Evolutionary conservation across 2,113 vertebrate species (phyloP), one percentile per base, ranked within the genome.

Genomic region (Capricornis sumatraensis): DNA sequence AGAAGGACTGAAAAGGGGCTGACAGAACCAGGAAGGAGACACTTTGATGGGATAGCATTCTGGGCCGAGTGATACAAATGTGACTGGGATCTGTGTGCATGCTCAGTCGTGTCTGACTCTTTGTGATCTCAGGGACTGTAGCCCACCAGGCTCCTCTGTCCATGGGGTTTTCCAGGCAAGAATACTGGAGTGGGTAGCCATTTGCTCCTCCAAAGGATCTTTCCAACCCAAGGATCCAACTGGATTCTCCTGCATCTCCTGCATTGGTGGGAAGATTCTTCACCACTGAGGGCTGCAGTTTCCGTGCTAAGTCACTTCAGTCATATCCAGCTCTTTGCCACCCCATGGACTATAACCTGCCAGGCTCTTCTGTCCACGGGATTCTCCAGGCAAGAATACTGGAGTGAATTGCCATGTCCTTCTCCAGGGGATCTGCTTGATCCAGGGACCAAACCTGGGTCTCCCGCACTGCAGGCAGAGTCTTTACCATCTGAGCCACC

Each of bases 41-140:
- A 1, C 55, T 81, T 36, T 13, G 21, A 17, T 21, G 12, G 45
- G 17, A 87, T 23, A 52, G 40, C 30, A 36, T 52, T 50, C 79
- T 1, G 9, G 33, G 62, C 33, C 27, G 1, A 55, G 30, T 0
- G 10, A 17, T 50, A 2, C 16, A 78, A 28, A 57, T 9, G 10
- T 8, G 55, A 60, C 79, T 15, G 71, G 14, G 36, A 25, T 43
- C 36, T 27, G 36, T 25, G 21, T 76, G 36, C 71, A 4, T 25
- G 36, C 36, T 25, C 36, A 27, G 71, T 43, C 71, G 2, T 27
- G 12, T 43, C 71, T 43, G 36, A 76, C 71, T 76, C 23, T 74
- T 40, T 43, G 11, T 71, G 67, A 71, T 23, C n/a, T 21, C 19
- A 71, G 23, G 36, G 67, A 74, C 36, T 6, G 5, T 7, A 40